Evolutionary conservation across 23 tunicate species (phyloP), one percentile per base, ranked within the genome.

Genomic region (Diplosoma virens): DNA sequence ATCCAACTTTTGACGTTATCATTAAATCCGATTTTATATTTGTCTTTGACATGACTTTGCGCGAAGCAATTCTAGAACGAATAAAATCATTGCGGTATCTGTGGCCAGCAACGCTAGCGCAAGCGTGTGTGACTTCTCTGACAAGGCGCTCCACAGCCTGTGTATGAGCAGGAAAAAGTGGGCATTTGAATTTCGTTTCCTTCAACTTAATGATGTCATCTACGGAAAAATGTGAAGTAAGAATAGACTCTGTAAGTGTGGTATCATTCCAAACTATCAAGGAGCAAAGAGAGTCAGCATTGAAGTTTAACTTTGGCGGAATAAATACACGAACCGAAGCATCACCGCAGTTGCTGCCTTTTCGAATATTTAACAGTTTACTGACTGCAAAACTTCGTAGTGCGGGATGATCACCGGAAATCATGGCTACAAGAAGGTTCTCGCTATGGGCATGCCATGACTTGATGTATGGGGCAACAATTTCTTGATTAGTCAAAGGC

Each of bases 361-460:
- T 63, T 5, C 34, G n/a, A 24, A 63, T 23, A 6, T 28, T 6
- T 23, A 28, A 29, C 69, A 63, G 36, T 28, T 28, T 63, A 3
- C 34, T 63, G 6, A 63, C 69, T 26, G 69, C 69, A 63, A 28
- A 63, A 6, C 11, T 28, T 63, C 21, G 69, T 16, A 63, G 9
- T 28, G 7, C 69, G 4, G 34, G 69, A n/a, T 63, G 35, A n/a
- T 63, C 69, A 28, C 36, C n/a, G 21, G 35, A 28, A 28, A 63
- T 17, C 69, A 63, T 28, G 14, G 69, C 69, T 11, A 63, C 11
- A 23, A 63, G 69, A 35, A 63, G 69, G 5, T 6, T 24, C 33
- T 25, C 69, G 29, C 33, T 63, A 30, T 63, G 69, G 36, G 34
- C 69, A 28, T 63, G 69, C 69, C 69, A 63, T 30, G 21, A 63